These are phyloP conservation scores for Erebia ligea DNA, from an alignment of 2,888 invertebrate genomes.

Conservation along the genomic window DNA sequence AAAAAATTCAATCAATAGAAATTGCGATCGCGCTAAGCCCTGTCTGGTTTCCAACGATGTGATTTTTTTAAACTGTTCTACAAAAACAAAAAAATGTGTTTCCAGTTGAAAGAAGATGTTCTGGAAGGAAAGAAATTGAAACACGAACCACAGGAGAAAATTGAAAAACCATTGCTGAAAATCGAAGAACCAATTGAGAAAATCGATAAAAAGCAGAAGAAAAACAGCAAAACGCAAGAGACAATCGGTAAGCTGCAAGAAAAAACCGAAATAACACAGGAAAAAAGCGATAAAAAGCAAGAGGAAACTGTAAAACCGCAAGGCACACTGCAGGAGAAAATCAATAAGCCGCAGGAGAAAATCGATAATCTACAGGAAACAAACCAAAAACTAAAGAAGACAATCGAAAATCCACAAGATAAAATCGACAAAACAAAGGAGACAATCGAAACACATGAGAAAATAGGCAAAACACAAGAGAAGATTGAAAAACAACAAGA, in stretches of 20 bases:
- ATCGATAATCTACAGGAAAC: neutral
- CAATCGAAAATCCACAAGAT: too few species aligned
- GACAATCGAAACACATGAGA: neutral
- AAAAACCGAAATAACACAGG: neutral
- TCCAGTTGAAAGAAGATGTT: constrained; percentile 1
- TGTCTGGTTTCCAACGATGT: neutral
- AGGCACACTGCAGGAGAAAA: neutral
- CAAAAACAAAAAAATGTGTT: neutral
- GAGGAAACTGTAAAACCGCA: neutral
- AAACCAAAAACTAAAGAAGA: too few species aligned
- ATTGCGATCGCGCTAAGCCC: too few species aligned
- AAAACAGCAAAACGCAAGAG: too few species aligned
- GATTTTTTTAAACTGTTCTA: neutral
- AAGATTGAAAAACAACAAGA: neutral
- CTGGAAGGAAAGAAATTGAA: neutral
- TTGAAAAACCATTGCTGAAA: too few species aligned
- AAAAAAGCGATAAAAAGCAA: neutral
- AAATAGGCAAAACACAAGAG: neutral
- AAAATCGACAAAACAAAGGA: too few species aligned
- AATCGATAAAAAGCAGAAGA: neutral
- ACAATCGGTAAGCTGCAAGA: neutral
- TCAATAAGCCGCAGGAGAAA: neutral
- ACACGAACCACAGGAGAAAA: neutral
- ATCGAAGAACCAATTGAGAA: neutral
- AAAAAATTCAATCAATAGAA: too few species aligned